Conservation (phyloP, 2,797 vertebrate genomes). For the Sus cebifrons region DNA sequence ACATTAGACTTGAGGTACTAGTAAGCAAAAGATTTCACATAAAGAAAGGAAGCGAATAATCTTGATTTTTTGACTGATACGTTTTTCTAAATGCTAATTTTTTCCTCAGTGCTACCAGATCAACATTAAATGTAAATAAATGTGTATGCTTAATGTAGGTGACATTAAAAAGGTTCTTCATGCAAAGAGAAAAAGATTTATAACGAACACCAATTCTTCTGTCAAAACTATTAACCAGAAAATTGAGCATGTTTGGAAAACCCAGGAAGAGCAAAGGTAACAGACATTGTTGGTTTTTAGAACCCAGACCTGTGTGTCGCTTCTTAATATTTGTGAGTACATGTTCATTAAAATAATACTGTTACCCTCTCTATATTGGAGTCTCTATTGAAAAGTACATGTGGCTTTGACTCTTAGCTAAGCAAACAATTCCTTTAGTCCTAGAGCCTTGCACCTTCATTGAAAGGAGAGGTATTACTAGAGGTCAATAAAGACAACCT, state of each 20-base stretch:
- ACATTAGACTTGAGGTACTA: background rate
- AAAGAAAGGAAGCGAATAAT: background rate
- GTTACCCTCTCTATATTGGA: background rate
- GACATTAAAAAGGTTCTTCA: slow-evolving; percentile 94
- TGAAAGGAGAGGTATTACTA: background rate
- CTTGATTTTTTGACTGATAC: background rate
- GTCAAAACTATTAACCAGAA: slow-evolving; percentile 94
- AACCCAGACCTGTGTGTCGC: background rate
- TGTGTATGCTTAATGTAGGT: slow-evolving; percentile 86
- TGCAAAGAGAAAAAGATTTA: slow-evolving; percentile 83
- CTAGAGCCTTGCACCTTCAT: background rate
- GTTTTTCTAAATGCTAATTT: background rate
- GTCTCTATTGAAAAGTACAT: background rate
- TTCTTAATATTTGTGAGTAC: background rate
- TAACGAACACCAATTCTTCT: slow-evolving; percentile 92
- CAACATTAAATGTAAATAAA: background rate
- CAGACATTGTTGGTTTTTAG: background rate
- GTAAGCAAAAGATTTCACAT: background rate
- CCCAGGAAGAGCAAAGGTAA: slow-evolving; percentile 91
- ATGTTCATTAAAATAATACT: background rate
- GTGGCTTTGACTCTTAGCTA: background rate
- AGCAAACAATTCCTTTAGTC: background rate
- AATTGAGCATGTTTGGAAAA: slow-evolving; percentile 93
- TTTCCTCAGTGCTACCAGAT: background rate
- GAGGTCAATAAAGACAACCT: background rate